A percentile compares a stretch with the other conserved stretches of the same genome.
phyloP scores from a whole-genome alignment of 2,113 vertebrate species.

The Phycodurus eques region DNA sequence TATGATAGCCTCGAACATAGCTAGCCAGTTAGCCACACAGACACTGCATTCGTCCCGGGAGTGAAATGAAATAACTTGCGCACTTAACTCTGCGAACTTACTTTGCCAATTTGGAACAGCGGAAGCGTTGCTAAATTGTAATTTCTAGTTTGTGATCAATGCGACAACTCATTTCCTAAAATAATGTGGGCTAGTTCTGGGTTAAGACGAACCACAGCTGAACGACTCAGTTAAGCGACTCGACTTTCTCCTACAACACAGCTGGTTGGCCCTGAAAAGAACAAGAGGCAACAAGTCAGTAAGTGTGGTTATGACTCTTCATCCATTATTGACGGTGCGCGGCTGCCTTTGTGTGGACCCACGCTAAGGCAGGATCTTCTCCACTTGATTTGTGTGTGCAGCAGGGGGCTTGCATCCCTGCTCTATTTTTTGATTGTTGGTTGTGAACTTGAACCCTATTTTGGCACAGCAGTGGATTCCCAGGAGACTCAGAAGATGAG shows the following conservation, averaged over 20 bases:
- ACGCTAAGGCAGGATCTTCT: slow-evolving; percentile 63
- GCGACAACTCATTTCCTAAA: background rate
- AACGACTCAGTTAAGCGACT: slow-evolving; percentile 18
- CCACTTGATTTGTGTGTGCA: slow-evolving; percentile 69
- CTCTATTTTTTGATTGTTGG: slow-evolving; percentile 53
- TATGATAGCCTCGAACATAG: no score
- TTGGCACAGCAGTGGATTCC: slow-evolving; percentile 67
- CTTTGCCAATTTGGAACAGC: background rate
- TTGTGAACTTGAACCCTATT: slow-evolving; percentile 72
- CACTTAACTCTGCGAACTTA: background rate
- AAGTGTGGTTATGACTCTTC: slow-evolving; percentile 57
- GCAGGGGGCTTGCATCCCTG: slow-evolving; percentile 73
- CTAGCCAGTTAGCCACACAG: no score
- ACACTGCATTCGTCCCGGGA: no score
- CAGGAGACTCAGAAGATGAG: slow-evolving; percentile 60
- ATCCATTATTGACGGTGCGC: slow-evolving; percentile 66
- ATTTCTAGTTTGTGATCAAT: background rate
- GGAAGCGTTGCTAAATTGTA: no score
- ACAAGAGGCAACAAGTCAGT: slow-evolving; percentile 41
- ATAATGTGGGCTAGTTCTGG: slow-evolving; percentile 13
- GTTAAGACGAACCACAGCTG: slow-evolving; percentile 14
- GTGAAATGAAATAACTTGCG: no score
- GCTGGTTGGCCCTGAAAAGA: slow-evolving; percentile 50
- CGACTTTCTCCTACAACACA: slow-evolving; percentile 54
- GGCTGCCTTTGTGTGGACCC: slow-evolving; percentile 56